Base-by-base conservation (phyloP, 2,113 vertebrate species). In the Echinops telfairi region DNA sequence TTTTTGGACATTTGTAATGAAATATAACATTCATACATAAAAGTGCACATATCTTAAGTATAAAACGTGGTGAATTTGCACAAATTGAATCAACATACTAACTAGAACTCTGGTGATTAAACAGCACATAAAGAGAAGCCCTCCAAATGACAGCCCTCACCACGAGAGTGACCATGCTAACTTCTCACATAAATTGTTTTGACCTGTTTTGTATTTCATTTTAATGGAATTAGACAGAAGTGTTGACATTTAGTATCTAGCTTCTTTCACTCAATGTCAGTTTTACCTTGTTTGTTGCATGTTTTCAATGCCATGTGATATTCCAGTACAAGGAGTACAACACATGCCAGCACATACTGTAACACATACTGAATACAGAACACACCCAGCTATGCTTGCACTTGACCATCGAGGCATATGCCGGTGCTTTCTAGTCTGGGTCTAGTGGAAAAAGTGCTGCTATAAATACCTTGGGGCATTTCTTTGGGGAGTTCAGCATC, bases 1-100 rank as follows among this genome's bases (percentile, higher is more conserved):
- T 20, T 76, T 92, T 85, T 58, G 89, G 70, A 43, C 29, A n/a
- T 91, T 16, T 75, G 23, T 17, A 16, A 79, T 43, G n/a, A 75
- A 60, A 58, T 57, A n/a, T 25, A 47, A 36, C 16, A 92, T 4
- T 25, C 6, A 36, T 0, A 16, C 31, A 82, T 11, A 84, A 75
- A 62, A 76, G 4, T 20, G 19, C 4, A n/a, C n/a, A n/a, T n/a
- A n/a, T 6, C 9, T 1, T 0, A 62, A 62, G 25, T 15, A 2
- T 79, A 68, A 85, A 60, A 47, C 22, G 70, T 12, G 6, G 70
- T 38, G n/a, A 82, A 81, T 60, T 81, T 86, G 83, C 62, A 78
- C 47, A n/a, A 79, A 88, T 14, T 36, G 27, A 84, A 88, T 16
- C 66, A 23, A 88, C 25, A 3, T 27, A 1, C 20, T 38, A 43